A percentile compares a stretch with the other conserved stretches of the same genome.
These are phyloP conservation scores for Hippocampus guttulatus DNA, from an alignment of 2,113 vertebrate genomes.

Conservation along the genomic window DNA sequence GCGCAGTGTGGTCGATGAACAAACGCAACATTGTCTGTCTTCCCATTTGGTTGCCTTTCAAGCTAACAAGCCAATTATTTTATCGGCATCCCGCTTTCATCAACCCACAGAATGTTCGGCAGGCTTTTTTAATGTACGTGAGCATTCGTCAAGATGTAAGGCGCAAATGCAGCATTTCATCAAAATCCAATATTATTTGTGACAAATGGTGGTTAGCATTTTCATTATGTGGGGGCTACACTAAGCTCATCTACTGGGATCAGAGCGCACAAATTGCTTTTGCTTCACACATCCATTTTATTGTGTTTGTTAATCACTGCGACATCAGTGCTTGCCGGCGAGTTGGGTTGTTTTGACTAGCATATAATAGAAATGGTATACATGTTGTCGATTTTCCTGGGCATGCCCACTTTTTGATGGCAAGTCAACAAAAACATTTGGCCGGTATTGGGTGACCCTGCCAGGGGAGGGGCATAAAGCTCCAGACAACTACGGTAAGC, in stretches of 20 bases:
- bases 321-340: too few species aligned
- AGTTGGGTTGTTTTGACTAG: neutral
- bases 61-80: conserved; percentile 14
- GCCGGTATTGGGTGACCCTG: too few species aligned
- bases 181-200: conserved; percentile 4
- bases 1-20: conserved; percentile 8
- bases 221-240: neutral
- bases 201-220: conserved; percentile 5
- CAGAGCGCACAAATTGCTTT: neutral
- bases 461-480: too few species aligned
- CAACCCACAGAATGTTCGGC: neutral
- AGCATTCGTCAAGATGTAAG: neutral
- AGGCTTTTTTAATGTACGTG: neutral
- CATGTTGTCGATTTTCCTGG: too few species aligned
- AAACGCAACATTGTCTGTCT: conserved; percentile 9
- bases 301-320: neutral
- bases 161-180: neutral
- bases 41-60: neutral
- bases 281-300: neutral
- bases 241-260: neutral
- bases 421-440: too few species aligned
- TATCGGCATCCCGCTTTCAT: conserved; percentile 11
- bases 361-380: neutral
- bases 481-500: too few species aligned
- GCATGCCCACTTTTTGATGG: too few species aligned